Base-by-base conservation (phyloP, 2,113 vertebrate genomes). In the Cebidichthys violaceus region DNA sequence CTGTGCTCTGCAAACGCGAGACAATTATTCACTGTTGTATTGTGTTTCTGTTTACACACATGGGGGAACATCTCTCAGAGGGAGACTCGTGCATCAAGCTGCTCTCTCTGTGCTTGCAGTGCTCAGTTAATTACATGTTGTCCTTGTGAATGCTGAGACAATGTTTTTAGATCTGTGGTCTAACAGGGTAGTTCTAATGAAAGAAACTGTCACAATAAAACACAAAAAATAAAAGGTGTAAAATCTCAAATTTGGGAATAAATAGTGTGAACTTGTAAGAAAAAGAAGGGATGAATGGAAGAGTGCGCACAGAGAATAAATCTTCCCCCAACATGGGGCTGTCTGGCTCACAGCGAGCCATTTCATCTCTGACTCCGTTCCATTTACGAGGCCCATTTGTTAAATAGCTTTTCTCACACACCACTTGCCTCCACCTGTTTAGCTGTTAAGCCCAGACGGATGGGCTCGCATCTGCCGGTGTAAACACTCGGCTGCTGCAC, bases 381-480 rank as follows among this genome's bases (percentile, higher is more conserved):
- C 92, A 89, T 91, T 93, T 86, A 84, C 74, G 2, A 88, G 83
- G 79, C 75, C 89, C 93, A 90, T 95, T 94, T 92, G 79, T 88
- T 90, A 91, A 93, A 92, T 90, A 31, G 89, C 89, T 91, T 91
- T 88, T 86, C 81, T 90, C 82, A 92, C 85, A 90, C 84, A 82
- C 85, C 86, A 83, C 87, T 93, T 91, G 91, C 84, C 88, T 93
- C 89, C 93, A 94, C 94, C 93, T 94, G 91, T 91, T 93, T 67
- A 68, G 76, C 86, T 76, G 83, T 84, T 79, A 68, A 64, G 75
- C 55, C 62, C 84, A 84, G 87, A 89, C 43, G 83, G 87, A 80
- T 81, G 69, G 24, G 29, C 70, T 81, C 60, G 24, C 83, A 83
- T 84, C 80, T 84, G 70, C 61, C 24, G 71, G 60, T 64, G 35